These are phyloP conservation scores for Andrena fulva DNA, from an alignment of 2,888 invertebrate genomes.

Conservation along the genomic window DNA sequence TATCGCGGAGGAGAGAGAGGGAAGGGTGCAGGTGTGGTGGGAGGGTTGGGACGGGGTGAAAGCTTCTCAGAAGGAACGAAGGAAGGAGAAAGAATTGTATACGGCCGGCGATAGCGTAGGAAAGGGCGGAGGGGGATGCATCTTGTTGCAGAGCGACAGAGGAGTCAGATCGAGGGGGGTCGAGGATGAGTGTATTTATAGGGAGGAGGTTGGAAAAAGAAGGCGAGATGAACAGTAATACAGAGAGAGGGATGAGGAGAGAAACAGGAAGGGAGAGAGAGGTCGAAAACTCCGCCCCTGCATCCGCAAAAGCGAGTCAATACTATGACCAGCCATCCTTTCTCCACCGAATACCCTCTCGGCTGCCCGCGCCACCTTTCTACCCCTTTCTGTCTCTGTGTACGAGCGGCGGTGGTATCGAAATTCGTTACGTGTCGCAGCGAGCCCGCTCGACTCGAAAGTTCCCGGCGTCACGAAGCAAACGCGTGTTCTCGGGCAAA, in stretches of 20 bases:
- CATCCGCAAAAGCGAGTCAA: constrained; percentile 82
- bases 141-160: not conserved
- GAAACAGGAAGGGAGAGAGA: constrained; percentile 62
- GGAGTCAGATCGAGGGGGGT: constrained; percentile 16
- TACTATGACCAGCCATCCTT: constrained; percentile 74
- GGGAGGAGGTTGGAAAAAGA: constrained; percentile 51
- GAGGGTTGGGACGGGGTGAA: constrained; percentile 10
- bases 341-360: constrained; percentile 59
- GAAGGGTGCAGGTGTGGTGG: not conserved
- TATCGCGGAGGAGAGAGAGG: not conserved
- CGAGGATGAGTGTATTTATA: constrained; percentile 49
- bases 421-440: constrained; percentile 67
- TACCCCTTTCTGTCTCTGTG: constrained; percentile 45
- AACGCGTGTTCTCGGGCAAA: constrained; percentile 41
- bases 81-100: not conserved
- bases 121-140: not conserved
- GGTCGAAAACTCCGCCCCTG: constrained; percentile 83
- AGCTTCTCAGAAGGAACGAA: not conserved
- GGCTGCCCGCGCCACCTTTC: constrained; percentile 49
- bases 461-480: constrained; percentile 56
- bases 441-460: constrained; percentile 41
- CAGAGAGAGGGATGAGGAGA: constrained; percentile 6
- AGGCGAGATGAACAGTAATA: constrained; percentile 35
- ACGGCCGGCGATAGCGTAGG: not conserved
- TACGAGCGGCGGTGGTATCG: constrained; percentile 51